Evolutionary conservation across 2,797 vertebrate species (phyloP), one percentile per base, ranked within the genome.

Genomic region (Heterohyrax brucei): DNA sequence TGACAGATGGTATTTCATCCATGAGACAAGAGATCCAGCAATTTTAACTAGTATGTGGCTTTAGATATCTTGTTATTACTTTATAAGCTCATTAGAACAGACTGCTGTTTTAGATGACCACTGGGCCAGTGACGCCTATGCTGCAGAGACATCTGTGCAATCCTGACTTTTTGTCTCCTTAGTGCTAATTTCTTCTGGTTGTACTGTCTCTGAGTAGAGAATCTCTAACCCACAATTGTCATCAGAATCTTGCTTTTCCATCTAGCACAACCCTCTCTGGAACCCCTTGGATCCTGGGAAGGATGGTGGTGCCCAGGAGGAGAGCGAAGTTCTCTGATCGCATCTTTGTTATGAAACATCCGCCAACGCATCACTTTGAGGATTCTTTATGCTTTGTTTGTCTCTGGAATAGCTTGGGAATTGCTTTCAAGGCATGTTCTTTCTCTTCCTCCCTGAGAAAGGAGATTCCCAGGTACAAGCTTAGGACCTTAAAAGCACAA

Each of bases 61-160:
- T 76, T 22, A 7, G 8, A 48, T 73, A 80, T 64, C 62, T 96
- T 94, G 56, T 12, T 46, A 19, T 5, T 22, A n/a, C 82, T 64
- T 33, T 72, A 53, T 70, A 90, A 75, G 14, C 72, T 82, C 89
- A 59, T 87, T 48, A 7, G 53, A 73, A 10, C 7, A 72, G 13
- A 73, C 95, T 91, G 33, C 73, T 93, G 10, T 79, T 81, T 73
- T 72, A 91, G 93, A n/a, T 59, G 75, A 22, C 3, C 70, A 3
- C 6, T 85, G 62, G 66, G 68, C 22, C 19, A 70, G 30, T 39
- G 10, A 53, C 10, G 77, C 5, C 75, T 62, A 59, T 30, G 50
- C 19, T 16, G n/a, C 2, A 64, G 90, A 77, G 77, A 50, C 24
- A 0, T 46, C 62, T 62, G 14, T 50, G 76, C 12, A 4, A 33